Conservation (phyloP, 2,113 vertebrate genomes). For the Lycocorax pyrrhopterus region DNA sequence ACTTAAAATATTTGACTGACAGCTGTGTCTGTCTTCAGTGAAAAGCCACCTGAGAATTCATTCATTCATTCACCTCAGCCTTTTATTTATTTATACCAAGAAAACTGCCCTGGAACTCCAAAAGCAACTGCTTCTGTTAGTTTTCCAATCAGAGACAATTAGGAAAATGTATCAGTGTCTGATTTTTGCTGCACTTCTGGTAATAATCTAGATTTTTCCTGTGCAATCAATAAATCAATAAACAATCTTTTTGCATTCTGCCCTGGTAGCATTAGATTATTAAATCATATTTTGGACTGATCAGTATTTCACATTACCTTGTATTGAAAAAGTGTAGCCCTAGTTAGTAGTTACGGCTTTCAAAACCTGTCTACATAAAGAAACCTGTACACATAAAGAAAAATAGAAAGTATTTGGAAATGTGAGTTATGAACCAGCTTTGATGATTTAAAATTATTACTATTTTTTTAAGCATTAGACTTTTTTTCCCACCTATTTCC, state of each 20-base stretch:
- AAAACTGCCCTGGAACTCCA: neutral
- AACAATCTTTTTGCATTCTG: neutral
- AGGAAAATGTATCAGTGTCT: neutral
- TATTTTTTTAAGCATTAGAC: neutral
- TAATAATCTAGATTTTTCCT: neutral
- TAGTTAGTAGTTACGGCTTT: neutral
- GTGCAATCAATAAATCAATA: neutral
- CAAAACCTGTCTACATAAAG: neutral
- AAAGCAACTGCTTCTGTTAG: neutral
- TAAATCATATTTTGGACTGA: neutral
- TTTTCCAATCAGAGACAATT: neutral
- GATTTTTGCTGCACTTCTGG: neutral
- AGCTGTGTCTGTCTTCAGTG: neutral
- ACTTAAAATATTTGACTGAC: neutral
- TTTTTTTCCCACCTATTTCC: neutral
- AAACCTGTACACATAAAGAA: neutral
- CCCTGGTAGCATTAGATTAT: neutral
- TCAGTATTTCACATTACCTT: neutral
- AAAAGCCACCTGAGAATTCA: accelerated
- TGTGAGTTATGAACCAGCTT: neutral
- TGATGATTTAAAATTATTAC: neutral
- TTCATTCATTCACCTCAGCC: neutral
- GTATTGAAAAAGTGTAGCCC: neutral
- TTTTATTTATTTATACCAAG: neutral
- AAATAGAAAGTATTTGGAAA: neutral